phyloP scores from a whole-genome alignment of 1,140 invertebrate genomes.

The Halictus rubicundus region DNA sequence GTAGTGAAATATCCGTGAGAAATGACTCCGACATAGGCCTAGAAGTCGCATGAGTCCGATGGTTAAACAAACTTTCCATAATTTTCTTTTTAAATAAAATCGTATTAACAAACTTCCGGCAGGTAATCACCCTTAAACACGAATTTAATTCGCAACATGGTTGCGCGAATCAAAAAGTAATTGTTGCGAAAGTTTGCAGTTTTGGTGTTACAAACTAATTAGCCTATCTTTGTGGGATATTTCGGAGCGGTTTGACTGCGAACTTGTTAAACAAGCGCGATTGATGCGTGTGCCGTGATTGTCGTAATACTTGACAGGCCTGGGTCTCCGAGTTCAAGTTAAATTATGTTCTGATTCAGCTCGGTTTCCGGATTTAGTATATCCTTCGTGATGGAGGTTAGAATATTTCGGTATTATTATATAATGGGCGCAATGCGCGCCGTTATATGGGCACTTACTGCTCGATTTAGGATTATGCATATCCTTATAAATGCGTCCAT shows the following conservation, averaged over 20 bases:
- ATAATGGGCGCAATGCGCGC: not conserved
- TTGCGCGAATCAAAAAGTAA: too few species aligned
- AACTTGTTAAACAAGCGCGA: not conserved
- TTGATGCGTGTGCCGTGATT: not conserved
- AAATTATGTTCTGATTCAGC: not conserved
- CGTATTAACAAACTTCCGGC: too few species aligned
- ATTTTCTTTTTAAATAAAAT: too few species aligned
- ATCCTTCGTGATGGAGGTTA: not conserved
- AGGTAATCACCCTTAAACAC: too few species aligned
- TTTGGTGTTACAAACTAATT: too few species aligned
- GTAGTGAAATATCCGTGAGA: too few species aligned
- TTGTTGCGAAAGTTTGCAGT: too few species aligned
- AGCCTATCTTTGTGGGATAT: too few species aligned
- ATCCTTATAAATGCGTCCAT: not conserved
- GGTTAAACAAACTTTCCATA: too few species aligned
- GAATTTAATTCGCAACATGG: too few species aligned
- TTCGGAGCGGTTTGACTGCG: not conserved
- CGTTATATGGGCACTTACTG: not conserved
- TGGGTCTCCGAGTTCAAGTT: not conserved
- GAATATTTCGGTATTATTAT: slow-evolving; percentile 1
- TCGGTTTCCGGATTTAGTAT: not conserved
- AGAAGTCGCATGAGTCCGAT: too few species aligned
- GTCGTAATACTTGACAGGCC: not conserved
- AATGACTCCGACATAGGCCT: too few species aligned
- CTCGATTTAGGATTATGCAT: slow-evolving; percentile 6